phyloP scores from a whole-genome alignment of 2,888 invertebrate genomes.

The Apamea sordens region DNA sequence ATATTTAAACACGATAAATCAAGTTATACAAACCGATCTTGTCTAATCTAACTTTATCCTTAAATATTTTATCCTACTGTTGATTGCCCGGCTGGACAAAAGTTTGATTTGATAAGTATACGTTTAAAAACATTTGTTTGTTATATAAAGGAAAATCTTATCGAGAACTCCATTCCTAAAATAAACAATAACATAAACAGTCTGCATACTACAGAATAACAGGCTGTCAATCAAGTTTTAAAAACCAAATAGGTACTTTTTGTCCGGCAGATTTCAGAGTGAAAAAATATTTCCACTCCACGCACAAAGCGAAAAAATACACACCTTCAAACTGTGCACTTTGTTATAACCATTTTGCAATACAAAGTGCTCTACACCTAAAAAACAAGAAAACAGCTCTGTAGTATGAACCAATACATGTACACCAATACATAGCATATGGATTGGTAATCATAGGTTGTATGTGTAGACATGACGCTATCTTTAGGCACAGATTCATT shows the following conservation, averaged over 20 bases:
- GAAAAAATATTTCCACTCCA: conserved; percentile 2
- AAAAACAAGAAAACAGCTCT: neutral
- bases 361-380: conserved; percentile 22
- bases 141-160: neutral
- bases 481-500: neutral
- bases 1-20: neutral
- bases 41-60: neutral
- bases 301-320: conserved; percentile 6
- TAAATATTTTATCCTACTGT: neutral
- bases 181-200: neutral
- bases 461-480: neutral
- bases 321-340: conserved; percentile 15
- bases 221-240: neutral
- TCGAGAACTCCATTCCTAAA: neutral
- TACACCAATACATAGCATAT: neutral
- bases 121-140: neutral
- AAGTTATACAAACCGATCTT: neutral
- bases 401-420: neutral
- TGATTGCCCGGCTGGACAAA: neutral
- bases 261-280: neutral
- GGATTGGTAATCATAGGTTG: neutral
- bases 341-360: conserved; percentile 6
- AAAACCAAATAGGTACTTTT: neutral
- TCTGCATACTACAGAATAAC: neutral
- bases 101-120: neutral